These are phyloP conservation scores for Lasioglossum albipes DNA, from an alignment of 1,140 invertebrate species.

Conservation along the genomic window DNA sequence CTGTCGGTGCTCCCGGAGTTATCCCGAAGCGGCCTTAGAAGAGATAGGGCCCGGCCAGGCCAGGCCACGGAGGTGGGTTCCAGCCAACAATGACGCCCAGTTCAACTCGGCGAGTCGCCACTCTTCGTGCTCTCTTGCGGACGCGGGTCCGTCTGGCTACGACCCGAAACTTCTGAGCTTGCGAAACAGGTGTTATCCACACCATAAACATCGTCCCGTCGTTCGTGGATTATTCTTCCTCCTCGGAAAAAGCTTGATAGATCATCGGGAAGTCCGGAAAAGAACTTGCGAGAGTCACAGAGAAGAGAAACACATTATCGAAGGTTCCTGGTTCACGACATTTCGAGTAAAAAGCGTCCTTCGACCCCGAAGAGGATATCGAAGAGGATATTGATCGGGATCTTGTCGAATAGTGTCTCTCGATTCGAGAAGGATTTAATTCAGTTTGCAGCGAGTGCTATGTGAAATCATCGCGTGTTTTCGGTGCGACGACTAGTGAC, in stretches of 20 bases:
- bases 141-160: slow-evolving; percentile 30
- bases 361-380: too few species aligned
- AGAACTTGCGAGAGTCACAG: too few species aligned
- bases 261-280: too few species aligned
- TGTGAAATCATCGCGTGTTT: background rate
- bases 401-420: too few species aligned
- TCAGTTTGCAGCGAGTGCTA: background rate
- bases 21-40: slow-evolving; percentile 70
- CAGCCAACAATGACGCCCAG: slow-evolving; percentile 78
- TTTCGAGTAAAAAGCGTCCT: too few species aligned
- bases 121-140: slow-evolving; percentile 44
- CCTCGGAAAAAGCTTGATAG: too few species aligned
- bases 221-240: too few species aligned
- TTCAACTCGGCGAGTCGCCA: slow-evolving; percentile 69
- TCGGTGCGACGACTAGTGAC: slow-evolving; percentile 6
- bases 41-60: slow-evolving; percentile 68
- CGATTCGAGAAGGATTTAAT: too few species aligned
- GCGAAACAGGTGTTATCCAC: background rate
- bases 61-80: slow-evolving; percentile 62
- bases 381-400: too few species aligned
- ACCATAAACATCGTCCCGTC: too few species aligned
- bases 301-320: too few species aligned
- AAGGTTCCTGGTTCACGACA: too few species aligned
- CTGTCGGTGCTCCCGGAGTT: slow-evolving; percentile 64
- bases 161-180: slow-evolving; percentile 16